Base-by-base conservation (phyloP, 1,140 invertebrate genomes). In the Drosophila nigrodunni region DNA sequence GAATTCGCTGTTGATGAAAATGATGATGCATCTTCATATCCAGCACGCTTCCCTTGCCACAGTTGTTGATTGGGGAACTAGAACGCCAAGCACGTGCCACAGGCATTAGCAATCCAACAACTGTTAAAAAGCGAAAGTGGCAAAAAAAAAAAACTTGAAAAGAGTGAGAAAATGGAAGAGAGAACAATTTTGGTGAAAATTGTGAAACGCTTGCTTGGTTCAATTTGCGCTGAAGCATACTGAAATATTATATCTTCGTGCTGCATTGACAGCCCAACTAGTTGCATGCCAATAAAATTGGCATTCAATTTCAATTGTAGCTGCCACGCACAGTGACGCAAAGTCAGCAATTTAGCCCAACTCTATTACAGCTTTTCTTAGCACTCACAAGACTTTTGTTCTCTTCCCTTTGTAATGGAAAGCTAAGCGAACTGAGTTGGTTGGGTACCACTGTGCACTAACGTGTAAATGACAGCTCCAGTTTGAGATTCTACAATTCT, bases 261-360 rank as follows among this genome's bases (percentile, higher is more conserved):
- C 21, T 65, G 76, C 75, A 87, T 46, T 87, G 82, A 79, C 83
- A 83, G 83, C 34, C 73, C 77, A 82, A 88, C 82, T 82, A 88
- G 82, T 87, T 88, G 82, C 82, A 74, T 69, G 69, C 66, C 82
- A 88, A 77, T 79, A 54, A 83, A 83, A 89, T 78, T 83, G 85
- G 54, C 80, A 80, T 88, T 87, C 83, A 67, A 87, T 83, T 87
- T 82, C 75, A 85, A 86, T 75, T 82, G 82, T 67, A 77, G 65
- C 61, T 62, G 52, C 35, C 77, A 21, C 25, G 50, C 30, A 65
- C 50, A 9, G 62, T 55, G 61, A 47, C 0, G 1, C 37, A 44
- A 9, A 35, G 7, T 10, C 0, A 7, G 6, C 41, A 9, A 13
- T 59, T 44, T 44, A 13, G 41, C 0, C 7, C 3, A 4, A 43